Base-by-base conservation (phyloP, 1,140 invertebrate species). In the Leptinotarsa texana region DNA sequence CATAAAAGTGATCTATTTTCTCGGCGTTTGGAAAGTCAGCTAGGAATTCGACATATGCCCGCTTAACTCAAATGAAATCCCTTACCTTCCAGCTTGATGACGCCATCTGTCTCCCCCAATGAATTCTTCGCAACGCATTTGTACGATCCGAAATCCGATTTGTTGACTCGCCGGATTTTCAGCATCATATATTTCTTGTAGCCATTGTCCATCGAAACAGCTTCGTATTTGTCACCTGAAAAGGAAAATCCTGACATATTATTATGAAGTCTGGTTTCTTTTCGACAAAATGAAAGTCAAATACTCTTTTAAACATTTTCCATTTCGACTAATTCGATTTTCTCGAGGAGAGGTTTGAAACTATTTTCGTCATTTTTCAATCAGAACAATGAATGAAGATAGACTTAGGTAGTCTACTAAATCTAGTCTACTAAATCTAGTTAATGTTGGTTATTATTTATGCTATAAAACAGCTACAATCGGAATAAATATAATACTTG, bases 81-180 rank as follows among this genome's bases (percentile, higher is more conserved):
- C 88, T 91, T 83, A 98, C 97, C 95, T 83, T 97, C 95, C 65
- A 99, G 87, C 86, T 95, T 93, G 84, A 98, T 97, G 63, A 93
- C 90, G 18, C 96, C 95, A 84, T 96, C 95, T 13, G 96, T 97
- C 82, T 94, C 94, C 51, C 96, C 96, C 11, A 98, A 88, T 18
- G 94, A 95, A 87, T 98, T 99, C 85, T 96, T 96, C 11, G 96
- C 96, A 33, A 98, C 93, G 84, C 97, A 99, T 84, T 93, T 92
- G 87, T 96, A 96, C 11, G 93, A 94, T 63, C 93, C 94, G 84
- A 95, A 96, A 85, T 96, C 95, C 77, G 89, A 89, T 72, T 88
- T 87, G 21, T 90, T 91, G 61, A 96, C 91, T 84, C 92, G 92
- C 67, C 92, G 89, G 82, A 96, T 95, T 86, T 94, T 95, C 78